These are phyloP conservation scores for Procavia capensis DNA, from an alignment of 2,113 vertebrate genomes.

Conservation along the genomic window DNA sequence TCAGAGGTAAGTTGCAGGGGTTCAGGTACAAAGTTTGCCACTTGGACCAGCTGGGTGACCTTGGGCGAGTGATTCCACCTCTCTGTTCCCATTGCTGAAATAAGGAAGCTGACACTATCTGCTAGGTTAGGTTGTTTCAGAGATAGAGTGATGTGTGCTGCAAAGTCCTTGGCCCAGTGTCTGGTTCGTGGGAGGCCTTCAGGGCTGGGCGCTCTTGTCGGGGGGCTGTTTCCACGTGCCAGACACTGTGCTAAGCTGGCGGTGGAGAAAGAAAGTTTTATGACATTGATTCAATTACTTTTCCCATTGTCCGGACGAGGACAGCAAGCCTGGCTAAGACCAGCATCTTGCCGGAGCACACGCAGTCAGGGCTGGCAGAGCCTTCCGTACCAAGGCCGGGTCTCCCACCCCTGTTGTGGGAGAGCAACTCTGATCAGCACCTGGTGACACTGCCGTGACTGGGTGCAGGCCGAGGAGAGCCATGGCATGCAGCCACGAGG, in stretches of 20 bases:
- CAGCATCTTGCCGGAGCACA: not conserved
- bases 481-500: too few relatives aligned
- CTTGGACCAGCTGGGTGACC: not conserved
- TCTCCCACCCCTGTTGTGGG: accelerated
- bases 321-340: not conserved
- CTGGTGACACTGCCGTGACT: accelerated
- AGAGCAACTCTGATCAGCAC: not conserved
- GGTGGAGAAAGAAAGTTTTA: not conserved
- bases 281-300: not conserved
- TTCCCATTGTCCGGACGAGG: not conserved
- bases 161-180: not conserved
- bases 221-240: too few relatives aligned
- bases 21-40: not conserved
- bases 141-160: accelerated
- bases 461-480: accelerated
- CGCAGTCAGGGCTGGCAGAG: not conserved
- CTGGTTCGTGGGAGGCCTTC: not conserved
- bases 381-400: not conserved
- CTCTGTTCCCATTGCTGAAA: not conserved
- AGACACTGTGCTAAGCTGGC: too few relatives aligned
- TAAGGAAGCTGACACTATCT: not conserved
- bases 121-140: too few relatives aligned
- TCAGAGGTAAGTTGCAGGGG: not conserved
- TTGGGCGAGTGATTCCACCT: too few relatives aligned
- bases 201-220: not conserved